Base-by-base conservation (phyloP, 2,113 vertebrate species). In the Xiphophorus maculatus region DNA sequence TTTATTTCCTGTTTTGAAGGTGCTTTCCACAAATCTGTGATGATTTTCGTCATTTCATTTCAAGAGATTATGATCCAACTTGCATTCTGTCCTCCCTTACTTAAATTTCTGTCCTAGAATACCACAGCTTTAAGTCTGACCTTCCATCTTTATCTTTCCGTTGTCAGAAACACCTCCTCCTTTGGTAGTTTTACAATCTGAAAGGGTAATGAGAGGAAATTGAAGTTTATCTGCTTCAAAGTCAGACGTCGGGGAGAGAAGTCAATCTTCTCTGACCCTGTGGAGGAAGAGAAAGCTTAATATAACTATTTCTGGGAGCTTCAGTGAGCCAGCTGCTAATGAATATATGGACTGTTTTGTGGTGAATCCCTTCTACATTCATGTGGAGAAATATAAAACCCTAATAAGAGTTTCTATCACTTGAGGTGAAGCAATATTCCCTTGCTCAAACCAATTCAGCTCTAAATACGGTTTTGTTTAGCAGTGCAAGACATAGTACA, bases 181-280 rank as follows among this genome's bases (percentile, higher is more conserved):
- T 63, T 54, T 44, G 63, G 63, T 73, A 25, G 19, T 77, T 82
- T 86, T 80, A 68, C 29, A 66, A 71, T 84, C 67, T 88, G 79
- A 84, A 73, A 81, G 67, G 30, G 25, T 84, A 83, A 87, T 83
- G 66, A 82, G 76, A 79, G 85, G 81, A 86, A 90, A 87, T 83
- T 30, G 62, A 72, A 71, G 51, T 84, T 83, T 79, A 83, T 86
- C 72, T 81, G 66, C 64, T 76, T 82, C 70, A 69, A 48, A 84
- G 73, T 63, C 80, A 64, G 73, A 66, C 61, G 2, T 63, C 66
- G 35, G 44, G 69, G 71, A 76, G 61, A 11, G 79, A 88, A 48
- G 73, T 87, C 83, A 69, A 76, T 81, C 66, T 33, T 71, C 12
- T 74, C 14, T 14, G 44, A 83, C 82, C 71, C 66, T 1, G 15